phyloP scores from a whole-genome alignment of 2,113 vertebrate genomes.

The Ovibos moschatus region DNA sequence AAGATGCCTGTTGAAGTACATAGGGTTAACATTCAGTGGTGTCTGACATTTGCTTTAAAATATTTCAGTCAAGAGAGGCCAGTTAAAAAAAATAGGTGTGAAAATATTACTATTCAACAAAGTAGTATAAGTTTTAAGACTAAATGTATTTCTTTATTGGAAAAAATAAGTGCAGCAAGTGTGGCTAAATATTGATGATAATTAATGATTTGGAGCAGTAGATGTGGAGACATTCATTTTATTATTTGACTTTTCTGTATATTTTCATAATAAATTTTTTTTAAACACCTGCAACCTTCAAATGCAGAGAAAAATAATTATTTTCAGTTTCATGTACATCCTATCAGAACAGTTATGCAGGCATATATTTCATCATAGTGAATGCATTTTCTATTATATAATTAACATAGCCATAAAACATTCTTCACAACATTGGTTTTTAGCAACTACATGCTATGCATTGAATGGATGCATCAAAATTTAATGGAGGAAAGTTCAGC shows the following conservation, averaged over 20 bases:
- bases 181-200: neutral
- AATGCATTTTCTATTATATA: neutral
- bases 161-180: neutral
- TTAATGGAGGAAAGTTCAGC: neutral
- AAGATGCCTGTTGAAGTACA: neutral
- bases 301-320: neutral
- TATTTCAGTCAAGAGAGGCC: neutral
- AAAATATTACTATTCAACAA: neutral
- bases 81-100: neutral
- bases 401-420: neutral
- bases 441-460: neutral
- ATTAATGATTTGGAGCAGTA: neutral
- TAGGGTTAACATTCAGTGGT: neutral
- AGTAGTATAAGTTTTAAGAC: neutral
- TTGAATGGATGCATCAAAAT: neutral
- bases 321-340: neutral
- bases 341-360: accelerated
- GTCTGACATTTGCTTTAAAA: neutral
- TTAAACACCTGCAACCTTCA: neutral
- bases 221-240: neutral
- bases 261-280: neutral
- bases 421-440: neutral
- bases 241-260: neutral
- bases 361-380: neutral
- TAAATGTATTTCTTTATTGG: neutral